phyloP scores from a whole-genome alignment of 2,888 invertebrate species.

The Dexiosoma caninum region DNA sequence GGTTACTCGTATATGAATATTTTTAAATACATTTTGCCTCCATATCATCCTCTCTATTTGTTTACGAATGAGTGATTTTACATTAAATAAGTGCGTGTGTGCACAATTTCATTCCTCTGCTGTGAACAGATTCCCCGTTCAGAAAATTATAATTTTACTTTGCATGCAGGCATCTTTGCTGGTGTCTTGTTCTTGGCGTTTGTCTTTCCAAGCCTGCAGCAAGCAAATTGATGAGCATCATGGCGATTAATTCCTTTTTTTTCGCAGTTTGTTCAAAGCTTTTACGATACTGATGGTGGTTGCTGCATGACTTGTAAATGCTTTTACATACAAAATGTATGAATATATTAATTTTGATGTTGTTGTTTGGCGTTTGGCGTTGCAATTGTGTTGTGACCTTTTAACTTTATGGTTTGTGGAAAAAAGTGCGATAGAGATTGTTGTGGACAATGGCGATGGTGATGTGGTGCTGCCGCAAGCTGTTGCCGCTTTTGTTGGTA shows the following conservation, averaged over 20 bases:
- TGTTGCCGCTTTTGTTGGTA: background rate
- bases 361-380: too few relatives aligned
- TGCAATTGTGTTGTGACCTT: slow-evolving; percentile 38
- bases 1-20: too few relatives aligned
- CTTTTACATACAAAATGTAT: background rate
- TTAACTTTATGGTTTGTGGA: slow-evolving; percentile 40
- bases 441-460: background rate
- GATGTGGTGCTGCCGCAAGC: background rate
- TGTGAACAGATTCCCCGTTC: background rate
- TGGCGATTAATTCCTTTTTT: slow-evolving; percentile 27
- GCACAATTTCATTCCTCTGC: background rate
- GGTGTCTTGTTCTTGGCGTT: background rate
- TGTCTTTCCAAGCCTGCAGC: background rate
- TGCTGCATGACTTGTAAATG: slow-evolving; percentile 41
- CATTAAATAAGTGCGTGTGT: background rate
- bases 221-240: background rate
- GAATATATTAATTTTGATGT: background rate
- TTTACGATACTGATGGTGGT: background rate
- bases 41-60: too few relatives aligned
- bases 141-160: background rate
- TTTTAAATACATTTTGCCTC: too few relatives aligned
- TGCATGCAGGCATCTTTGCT: too few relatives aligned
- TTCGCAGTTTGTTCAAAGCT: slow-evolving; percentile 7
- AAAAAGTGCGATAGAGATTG: background rate
- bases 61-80: too few relatives aligned